These are phyloP conservation scores for Trissolcus basalis DNA, from an alignment of 1,140 invertebrate species.

Conservation along the genomic window DNA sequence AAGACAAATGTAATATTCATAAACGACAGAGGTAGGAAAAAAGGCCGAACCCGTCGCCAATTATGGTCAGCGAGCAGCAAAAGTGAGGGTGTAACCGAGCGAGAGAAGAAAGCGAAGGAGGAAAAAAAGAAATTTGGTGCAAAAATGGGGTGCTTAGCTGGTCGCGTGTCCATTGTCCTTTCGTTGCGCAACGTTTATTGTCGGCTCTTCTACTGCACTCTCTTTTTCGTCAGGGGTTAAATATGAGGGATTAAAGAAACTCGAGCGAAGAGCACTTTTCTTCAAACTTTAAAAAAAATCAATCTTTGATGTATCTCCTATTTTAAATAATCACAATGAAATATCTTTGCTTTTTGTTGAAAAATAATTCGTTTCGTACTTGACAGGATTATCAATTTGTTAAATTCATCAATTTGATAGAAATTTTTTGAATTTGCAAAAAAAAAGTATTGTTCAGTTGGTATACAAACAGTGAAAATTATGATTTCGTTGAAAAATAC, in stretches of 20 bases:
- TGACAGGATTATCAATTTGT: too few relatives aligned
- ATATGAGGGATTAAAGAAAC: conserved; percentile 40
- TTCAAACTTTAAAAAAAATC: not conserved
- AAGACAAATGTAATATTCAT: conserved; percentile 49
- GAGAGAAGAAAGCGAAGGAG: conserved; percentile 10
- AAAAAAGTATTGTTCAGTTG: too few relatives aligned
- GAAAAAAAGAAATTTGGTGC: conserved; percentile 31
- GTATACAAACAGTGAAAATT: too few relatives aligned
- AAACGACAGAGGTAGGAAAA: conserved; percentile 28
- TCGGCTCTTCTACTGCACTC: conserved; percentile 19
- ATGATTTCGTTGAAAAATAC: too few relatives aligned
- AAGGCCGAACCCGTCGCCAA: conserved; percentile 28
- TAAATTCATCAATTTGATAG: too few relatives aligned
- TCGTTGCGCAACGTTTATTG: conserved; percentile 34
- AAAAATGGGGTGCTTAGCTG: conserved; percentile 47
- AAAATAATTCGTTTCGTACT: too few relatives aligned
- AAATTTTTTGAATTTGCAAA: too few relatives aligned
- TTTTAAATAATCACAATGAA: too few relatives aligned
- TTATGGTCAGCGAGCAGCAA: conserved; percentile 41
- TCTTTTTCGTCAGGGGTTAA: conserved; percentile 32
- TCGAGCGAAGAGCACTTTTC: conserved; percentile 8
- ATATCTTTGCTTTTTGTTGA: too few relatives aligned
- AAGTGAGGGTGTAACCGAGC: conserved; percentile 47
- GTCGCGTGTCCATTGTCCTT: conserved; percentile 45
- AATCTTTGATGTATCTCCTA: too few relatives aligned